Evolutionary conservation across 1,140 invertebrate genomes (phyloP).

Genomic region (Lordiphosa collinella): DNA sequence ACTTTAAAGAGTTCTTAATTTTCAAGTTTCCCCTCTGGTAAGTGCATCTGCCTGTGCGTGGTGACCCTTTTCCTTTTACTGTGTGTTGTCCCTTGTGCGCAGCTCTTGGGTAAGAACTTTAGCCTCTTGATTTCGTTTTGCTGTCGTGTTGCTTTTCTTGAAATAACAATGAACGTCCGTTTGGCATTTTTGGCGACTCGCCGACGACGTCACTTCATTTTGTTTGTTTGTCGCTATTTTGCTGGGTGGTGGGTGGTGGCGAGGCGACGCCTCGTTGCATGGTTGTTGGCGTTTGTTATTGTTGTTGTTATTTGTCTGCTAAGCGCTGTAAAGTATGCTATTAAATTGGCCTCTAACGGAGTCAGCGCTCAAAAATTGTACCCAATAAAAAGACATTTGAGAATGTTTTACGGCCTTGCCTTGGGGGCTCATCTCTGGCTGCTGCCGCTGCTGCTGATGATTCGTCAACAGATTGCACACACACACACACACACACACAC

Average conservation of each 20-base stretch:
- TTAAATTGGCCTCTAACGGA: constrained; percentile 70
- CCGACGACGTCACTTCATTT: constrained; percentile 69
- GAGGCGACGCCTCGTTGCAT: neutral
- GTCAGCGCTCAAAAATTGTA: constrained; percentile 34
- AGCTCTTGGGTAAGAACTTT: constrained; percentile 6
- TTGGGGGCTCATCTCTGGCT: constrained; percentile 1
- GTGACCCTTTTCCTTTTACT: too few relatives aligned
- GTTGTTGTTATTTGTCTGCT: constrained; percentile 50
- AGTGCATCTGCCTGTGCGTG: too few relatives aligned
- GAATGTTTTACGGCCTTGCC: constrained; percentile 37
- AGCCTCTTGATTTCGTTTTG: constrained; percentile 33
- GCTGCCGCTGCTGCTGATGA: constrained; percentile 18
- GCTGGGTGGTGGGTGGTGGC: constrained; percentile 26
- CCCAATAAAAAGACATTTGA: constrained; percentile 38
- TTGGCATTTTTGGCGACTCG: constrained; percentile 44
- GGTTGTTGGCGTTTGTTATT: neutral
- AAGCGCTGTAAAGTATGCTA: constrained; percentile 74
- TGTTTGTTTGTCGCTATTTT: constrained; percentile 64
- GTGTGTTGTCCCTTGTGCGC: neutral
- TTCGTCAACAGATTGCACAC: constrained; percentile 52
- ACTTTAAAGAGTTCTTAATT: too few relatives aligned
- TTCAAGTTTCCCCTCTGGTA: too few relatives aligned
- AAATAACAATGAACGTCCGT: constrained; percentile 77
- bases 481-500: neutral
- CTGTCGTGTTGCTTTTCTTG: constrained; percentile 67